Conservation (phyloP, 1,140 invertebrate species). For the Dolichoris vasculosae region DNA sequence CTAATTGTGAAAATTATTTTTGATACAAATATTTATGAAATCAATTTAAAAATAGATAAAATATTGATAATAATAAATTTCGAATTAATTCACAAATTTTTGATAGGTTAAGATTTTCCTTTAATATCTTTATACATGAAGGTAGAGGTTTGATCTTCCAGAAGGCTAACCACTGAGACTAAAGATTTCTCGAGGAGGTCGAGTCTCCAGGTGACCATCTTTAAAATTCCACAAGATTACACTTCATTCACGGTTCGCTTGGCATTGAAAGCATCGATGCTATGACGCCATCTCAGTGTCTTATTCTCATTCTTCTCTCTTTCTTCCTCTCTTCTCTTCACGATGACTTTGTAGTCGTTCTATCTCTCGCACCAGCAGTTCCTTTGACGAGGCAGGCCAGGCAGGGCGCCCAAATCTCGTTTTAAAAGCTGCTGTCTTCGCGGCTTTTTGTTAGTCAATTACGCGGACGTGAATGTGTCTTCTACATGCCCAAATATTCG, state of each 20-base stretch:
- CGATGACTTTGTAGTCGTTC: conserved; percentile 64
- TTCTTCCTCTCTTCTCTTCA: conserved; percentile 53
- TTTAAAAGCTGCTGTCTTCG: conserved; percentile 33
- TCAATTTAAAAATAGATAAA: neutral
- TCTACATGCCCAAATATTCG: neutral
- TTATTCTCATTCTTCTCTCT: neutral
- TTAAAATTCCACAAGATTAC: conserved; percentile 70
- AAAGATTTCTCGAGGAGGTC: conserved; percentile 45
- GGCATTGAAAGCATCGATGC: conserved; percentile 60
- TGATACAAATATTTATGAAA: neutral
- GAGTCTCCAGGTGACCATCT: conserved; percentile 63
- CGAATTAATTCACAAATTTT: neutral
- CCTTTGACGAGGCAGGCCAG: conserved; percentile 59
- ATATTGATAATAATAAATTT: conserved; percentile 40
- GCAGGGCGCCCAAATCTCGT: conserved; percentile 42
- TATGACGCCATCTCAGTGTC: conserved; percentile 37
- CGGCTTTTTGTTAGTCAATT: conserved; percentile 45
- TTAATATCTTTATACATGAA: conserved; percentile 34
- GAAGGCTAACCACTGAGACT: conserved; percentile 56
- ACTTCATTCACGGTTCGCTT: conserved; percentile 65
- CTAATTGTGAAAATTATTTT: too few species aligned
- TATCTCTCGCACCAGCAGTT: conserved; percentile 61
- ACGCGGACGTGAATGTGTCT: conserved; percentile 25
- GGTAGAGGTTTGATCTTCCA: conserved; percentile 64
- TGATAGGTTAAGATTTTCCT: neutral